Conservation (phyloP, 1,140 invertebrate species). For the Geopemphigus sp. region DNA sequence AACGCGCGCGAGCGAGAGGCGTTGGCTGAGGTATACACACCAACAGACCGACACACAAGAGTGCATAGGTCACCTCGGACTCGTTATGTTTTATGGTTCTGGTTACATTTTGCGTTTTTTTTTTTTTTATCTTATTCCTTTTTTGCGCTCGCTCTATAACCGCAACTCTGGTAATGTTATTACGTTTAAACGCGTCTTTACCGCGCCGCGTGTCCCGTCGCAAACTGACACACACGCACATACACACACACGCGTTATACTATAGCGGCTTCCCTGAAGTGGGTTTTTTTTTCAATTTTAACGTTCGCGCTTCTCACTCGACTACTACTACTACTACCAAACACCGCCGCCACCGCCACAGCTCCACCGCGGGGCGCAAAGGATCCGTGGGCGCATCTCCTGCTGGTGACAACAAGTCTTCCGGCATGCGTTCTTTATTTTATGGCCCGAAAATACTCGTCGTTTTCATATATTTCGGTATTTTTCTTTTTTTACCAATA, state of each 20-base stretch:
- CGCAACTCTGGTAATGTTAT: slow-evolving; percentile 9
- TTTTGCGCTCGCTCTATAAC: slow-evolving; percentile 8
- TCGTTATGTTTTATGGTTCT: slow-evolving; percentile 49
- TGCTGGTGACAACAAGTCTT: slow-evolving; percentile 43
- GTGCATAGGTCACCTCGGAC: slow-evolving; percentile 46
- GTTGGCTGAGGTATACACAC: slow-evolving; percentile 7
- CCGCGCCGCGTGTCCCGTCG: not conserved
- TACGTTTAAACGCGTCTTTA: slow-evolving; percentile 27
- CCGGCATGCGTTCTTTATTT: slow-evolving; percentile 31
- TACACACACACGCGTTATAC: not conserved
- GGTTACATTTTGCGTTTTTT: slow-evolving; percentile 46
- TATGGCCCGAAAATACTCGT: slow-evolving; percentile 18
- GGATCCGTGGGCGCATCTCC: slow-evolving; percentile 35
- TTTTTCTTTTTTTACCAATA: slow-evolving; percentile 17
- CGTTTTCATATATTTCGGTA: not conserved
- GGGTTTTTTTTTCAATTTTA: slow-evolving; percentile 29
- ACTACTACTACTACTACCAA: slow-evolving; percentile 2
- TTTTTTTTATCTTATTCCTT: slow-evolving; percentile 26
- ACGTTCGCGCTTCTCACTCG: slow-evolving; percentile 36
- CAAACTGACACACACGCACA: not conserved
- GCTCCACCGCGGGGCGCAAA: slow-evolving; percentile 16
- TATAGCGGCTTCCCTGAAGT: not conserved
- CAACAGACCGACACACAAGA: slow-evolving; percentile 18
- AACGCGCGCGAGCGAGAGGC: not conserved
- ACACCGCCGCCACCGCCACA: slow-evolving; percentile 17